Percentiles rank a stretch among this genome's conserved stretches.
These are phyloP conservation scores for Lacanobia wlatinum DNA, from an alignment of 2,888 invertebrate species.

Conservation along the genomic window DNA sequence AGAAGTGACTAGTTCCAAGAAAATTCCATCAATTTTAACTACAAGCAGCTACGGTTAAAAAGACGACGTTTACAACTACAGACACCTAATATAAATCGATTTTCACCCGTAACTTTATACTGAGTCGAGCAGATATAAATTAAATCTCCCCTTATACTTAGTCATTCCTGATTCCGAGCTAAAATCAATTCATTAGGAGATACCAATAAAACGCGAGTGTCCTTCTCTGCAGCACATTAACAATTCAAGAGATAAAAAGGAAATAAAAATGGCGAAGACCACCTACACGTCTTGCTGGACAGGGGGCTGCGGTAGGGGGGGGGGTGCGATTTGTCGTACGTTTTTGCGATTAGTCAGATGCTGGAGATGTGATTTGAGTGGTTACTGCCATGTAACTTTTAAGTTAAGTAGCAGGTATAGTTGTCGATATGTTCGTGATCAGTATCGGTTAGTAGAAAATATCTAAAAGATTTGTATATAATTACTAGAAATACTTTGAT, in stretches of 20 bases:
- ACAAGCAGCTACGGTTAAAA: background rate
- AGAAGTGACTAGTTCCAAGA: too few species aligned
- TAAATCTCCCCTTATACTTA: conserved; percentile 63
- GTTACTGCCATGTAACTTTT: background rate
- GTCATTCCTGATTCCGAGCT: conserved; percentile 70
- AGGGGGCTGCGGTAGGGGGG: conserved; percentile 45
- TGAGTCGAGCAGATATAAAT: conserved; percentile 59
- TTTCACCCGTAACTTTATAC: conserved; percentile 61
- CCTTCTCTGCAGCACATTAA: conserved; percentile 74
- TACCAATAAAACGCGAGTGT: conserved; percentile 71
- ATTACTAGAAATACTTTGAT: too few species aligned
- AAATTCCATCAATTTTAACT: background rate
- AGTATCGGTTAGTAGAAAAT: background rate
- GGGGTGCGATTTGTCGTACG: conserved; percentile 65
- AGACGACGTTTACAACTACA: conserved; percentile 3
- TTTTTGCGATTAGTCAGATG: conserved; percentile 59
- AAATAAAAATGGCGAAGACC: conserved; percentile 70
- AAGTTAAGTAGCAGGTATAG: background rate
- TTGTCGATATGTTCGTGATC: background rate
- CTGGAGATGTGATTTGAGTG: conserved; percentile 17
- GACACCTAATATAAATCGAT: conserved; percentile 49
- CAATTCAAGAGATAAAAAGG: conserved; percentile 75
- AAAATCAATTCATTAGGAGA: conserved; percentile 77
- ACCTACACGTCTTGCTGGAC: conserved; percentile 68
- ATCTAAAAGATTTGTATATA: too few species aligned